Percentiles rank a stretch among this genome's conserved stretches.
Conservation (phyloP, 2,113 vertebrate genomes). For the Athene noctua region DNA sequence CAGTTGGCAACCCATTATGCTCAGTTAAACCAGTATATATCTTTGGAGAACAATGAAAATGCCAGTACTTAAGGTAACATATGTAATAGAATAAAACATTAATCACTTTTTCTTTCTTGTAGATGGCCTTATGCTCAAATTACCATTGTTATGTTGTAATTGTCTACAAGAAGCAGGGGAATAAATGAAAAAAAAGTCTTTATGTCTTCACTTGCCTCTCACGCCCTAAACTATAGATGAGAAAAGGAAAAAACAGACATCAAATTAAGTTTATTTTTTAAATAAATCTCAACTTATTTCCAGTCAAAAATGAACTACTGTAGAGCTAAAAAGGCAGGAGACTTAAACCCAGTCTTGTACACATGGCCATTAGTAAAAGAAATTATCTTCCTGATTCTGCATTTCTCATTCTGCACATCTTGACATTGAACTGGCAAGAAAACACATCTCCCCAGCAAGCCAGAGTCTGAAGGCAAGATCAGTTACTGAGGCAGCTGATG, state of each 20-base stretch:
- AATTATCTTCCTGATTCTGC: not conserved
- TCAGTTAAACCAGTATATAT: not conserved
- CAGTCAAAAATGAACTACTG: not conserved
- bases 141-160: not conserved
- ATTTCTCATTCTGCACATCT: not conserved
- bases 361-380: not conserved
- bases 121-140: not conserved
- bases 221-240: not conserved
- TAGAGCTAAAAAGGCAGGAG: not conserved
- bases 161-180: not conserved
- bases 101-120: not conserved
- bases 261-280: not conserved
- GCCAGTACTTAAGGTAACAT: not conserved
- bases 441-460: not conserved
- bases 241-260: not conserved
- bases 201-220: not conserved
- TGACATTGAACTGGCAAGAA: not conserved
- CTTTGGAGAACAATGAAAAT: not conserved
- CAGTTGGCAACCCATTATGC: not conserved
- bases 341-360: not conserved
- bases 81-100: not conserved
- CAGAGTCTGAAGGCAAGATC: fast-evolving
- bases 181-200: not conserved
- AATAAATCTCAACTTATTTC: not conserved
- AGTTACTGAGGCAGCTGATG: fast-evolving